phyloP scores from a whole-genome alignment of 2,888 invertebrate genomes.

The Diadegma fenestrale region DNA sequence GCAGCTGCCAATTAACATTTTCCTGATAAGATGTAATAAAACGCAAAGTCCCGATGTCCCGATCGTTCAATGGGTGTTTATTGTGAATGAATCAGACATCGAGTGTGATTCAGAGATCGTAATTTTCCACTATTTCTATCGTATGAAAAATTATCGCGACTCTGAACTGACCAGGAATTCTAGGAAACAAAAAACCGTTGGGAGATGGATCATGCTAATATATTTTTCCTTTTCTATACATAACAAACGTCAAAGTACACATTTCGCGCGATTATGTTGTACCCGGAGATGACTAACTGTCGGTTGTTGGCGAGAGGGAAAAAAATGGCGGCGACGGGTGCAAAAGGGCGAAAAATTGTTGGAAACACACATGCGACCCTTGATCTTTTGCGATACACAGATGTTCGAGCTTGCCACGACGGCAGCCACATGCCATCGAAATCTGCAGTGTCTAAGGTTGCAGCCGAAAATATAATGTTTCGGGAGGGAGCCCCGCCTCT shows the following conservation, averaged over 20 bases:
- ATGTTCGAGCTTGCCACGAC: slow-evolving; percentile 24
- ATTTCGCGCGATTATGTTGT: background rate
- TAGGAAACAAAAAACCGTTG: background rate
- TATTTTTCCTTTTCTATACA: slow-evolving; percentile 9
- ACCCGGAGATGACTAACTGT: background rate
- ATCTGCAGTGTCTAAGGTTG: slow-evolving; percentile 54
- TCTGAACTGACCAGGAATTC: background rate
- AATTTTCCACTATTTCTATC: slow-evolving; percentile 6
- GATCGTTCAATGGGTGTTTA: slow-evolving; percentile 21
- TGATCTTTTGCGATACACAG: slow-evolving; percentile 54
- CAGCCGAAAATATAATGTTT: slow-evolving; percentile 60
- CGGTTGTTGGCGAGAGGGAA: background rate
- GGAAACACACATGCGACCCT: slow-evolving; percentile 62
- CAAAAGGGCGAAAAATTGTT: slow-evolving; percentile 33
- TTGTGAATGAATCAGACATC: slow-evolving; percentile 40
- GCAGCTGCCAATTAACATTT: background rate
- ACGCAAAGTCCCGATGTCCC: background rate
- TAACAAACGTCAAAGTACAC: background rate
- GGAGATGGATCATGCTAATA: background rate
- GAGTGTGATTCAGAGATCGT: slow-evolving; percentile 39
- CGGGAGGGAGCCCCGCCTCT: background rate
- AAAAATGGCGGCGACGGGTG: background rate
- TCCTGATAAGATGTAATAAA: background rate
- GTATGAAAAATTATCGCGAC: background rate
- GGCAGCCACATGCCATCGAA: slow-evolving; percentile 49